Evolutionary conservation across 2,888 invertebrate species (phyloP), one percentile per base, ranked within the genome.

Genomic region (Cyclophora albipunctata): DNA sequence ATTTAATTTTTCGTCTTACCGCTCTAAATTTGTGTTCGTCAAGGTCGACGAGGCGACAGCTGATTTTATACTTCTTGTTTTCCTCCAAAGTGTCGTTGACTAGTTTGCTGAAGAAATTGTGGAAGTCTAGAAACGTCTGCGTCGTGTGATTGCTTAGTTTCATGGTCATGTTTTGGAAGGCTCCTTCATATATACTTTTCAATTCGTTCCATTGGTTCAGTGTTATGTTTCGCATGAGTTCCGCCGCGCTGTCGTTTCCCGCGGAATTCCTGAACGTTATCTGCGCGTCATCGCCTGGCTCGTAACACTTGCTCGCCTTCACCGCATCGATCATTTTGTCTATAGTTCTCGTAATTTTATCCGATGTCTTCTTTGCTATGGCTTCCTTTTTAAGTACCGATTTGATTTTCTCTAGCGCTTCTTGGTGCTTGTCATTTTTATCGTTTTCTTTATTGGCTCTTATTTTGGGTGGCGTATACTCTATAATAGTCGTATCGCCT

Each of bases 391-490:
- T 57, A 20, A 86, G 48, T 2, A 66, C 61, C 5, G 46, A 54
- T 48, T 65, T 64, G 7, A 85, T 81, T 52, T 73, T 66, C 2
- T 66, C 53, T 55, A 69, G 68, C 40, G 79, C 42, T n/a, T 65
- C 64, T 55, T 78, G 20, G 0, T 44, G 48, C 40, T 34, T 48
- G 37, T 37, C 37, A 37, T 37, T 4, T 4, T 37, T 37, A 37
- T 37, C 37, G 37, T 5, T 37, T 37, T 37, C 37, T 37, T 37
- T 37, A 5, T 37, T 37, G 37, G 37, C 5, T 37, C 5, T 37
- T 37, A 2, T 37, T 37, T 37, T 37, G 4, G 5, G 4, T 37
- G 37, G 37, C 4, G 37, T 37, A 37, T 37, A 37, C 37, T 37
- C 37, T 5, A 37, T 37, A 5, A 37, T 37, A 4, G 5, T 5